Conservation (phyloP, 2,888 invertebrate species). For the Tipula confusa region DNA sequence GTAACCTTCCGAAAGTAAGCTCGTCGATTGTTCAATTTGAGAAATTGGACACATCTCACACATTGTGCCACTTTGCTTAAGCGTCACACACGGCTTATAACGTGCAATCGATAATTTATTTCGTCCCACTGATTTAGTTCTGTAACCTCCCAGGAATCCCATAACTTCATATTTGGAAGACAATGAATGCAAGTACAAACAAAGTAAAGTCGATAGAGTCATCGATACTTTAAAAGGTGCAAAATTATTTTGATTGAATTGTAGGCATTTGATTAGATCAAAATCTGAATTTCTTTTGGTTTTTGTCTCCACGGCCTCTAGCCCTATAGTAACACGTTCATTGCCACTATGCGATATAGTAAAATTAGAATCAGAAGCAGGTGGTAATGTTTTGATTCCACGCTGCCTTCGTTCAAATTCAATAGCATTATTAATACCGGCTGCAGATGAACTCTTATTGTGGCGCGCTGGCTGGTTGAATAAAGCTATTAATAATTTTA, state of each 20-base stretch:
- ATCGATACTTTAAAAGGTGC: constrained; percentile 59
- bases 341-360: constrained; percentile 36
- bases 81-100: constrained; percentile 63
- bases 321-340: constrained; percentile 26
- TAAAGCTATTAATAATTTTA: constrained; percentile 35
- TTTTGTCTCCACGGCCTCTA: not conserved
- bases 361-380: constrained; percentile 35
- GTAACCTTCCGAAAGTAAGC: constrained; percentile 51
- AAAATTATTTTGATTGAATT: constrained; percentile 36
- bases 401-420: constrained; percentile 32
- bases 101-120: constrained; percentile 50
- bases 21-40: constrained; percentile 59
- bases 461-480: constrained; percentile 34
- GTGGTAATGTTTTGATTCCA: constrained; percentile 20
- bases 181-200: constrained; percentile 69
- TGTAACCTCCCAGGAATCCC: constrained; percentile 64
- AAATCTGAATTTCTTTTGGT: constrained; percentile 34
- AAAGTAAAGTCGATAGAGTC: constrained; percentile 57
- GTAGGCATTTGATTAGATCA: constrained; percentile 37
- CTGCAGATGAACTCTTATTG: not conserved
- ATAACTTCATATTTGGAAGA: constrained; percentile 67
- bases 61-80: constrained; percentile 60
- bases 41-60: constrained; percentile 76
- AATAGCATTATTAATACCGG: constrained; percentile 5
- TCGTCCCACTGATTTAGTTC: constrained; percentile 34